Base-by-base conservation (phyloP, 2,888 invertebrate species). In the Polia nebulosa region DNA sequence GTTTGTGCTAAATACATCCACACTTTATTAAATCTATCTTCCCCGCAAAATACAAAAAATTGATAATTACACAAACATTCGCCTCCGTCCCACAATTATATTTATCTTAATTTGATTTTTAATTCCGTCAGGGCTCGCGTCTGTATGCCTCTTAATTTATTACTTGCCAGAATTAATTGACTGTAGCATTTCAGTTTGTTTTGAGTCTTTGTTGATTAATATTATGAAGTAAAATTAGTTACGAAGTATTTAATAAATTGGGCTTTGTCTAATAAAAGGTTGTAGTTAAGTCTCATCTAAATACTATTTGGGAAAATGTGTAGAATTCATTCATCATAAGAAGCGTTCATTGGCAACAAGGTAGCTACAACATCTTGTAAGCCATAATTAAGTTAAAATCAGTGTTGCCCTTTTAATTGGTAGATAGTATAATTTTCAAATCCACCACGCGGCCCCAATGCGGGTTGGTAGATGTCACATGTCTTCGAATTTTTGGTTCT, bases 101-200 rank as follows among this genome's bases (percentile, higher is more conserved):
- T 45, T 36, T 8, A 63, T 34, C 17, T 53, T 53, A 55, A 75
- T 72, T 64, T 56, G 45, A 58, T 69, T 72, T 73, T 67, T 41
- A 59, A 69, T 78, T 63, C 51, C 56, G 34, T 20, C 15, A 58
- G 41, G 4, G 41, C 41, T 57, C 29, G 44, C 63, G 32, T 25
- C 44, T 69, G 62, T 62, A 41, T 58, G 47, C 9, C 41, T 44
- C 49, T 25, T 49, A 65, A 72, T 60, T 56, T 60, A 47, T 63
- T 57, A 49, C 32, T 44, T 51, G 25, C 11, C 15, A 39, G 25
- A 65, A 53, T 53, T 65, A 74, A 70, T 70, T 74, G 44, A 51
- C 53, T 41, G 15, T 47, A n/a, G 63, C 27, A 55, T 73, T 73
- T 36, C 20, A n/a, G 39, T 71, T 70, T 34, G 47, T 41, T 15